These are phyloP conservation scores for Caradrina clavipalpis DNA, from an alignment of 2,888 invertebrate genomes.

Conservation along the genomic window DNA sequence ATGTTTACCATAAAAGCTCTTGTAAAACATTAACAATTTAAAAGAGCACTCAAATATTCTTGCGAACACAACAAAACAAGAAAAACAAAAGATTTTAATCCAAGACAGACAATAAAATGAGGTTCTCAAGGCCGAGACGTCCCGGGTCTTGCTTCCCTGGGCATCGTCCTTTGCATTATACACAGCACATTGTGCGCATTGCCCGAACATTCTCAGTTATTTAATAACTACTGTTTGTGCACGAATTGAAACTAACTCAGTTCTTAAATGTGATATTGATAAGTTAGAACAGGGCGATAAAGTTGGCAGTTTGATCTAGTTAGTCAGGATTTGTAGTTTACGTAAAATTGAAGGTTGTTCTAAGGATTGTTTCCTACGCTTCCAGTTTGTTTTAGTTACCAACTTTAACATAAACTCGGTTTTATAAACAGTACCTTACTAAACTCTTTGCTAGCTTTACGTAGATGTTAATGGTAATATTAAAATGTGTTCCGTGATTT, in stretches of 20 bases:
- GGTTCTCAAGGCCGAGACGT: constrained; percentile 55
- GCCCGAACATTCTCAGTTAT: constrained; percentile 46
- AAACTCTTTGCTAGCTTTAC: neutral
- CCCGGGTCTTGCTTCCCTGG: constrained; percentile 51
- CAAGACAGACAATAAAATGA: constrained; percentile 60
- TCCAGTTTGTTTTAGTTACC: constrained; percentile 1
- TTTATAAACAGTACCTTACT: neutral
- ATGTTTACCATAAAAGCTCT: constrained; percentile 12
- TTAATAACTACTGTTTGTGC: constrained; percentile 47
- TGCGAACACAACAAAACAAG: constrained; percentile 21
- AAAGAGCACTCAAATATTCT: constrained; percentile 30
- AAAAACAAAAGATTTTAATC: constrained; percentile 56
- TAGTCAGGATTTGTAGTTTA: constrained; percentile 20
- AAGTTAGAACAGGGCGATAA: constrained; percentile 14
- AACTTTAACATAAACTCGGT: neutral
- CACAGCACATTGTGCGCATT: constrained; percentile 51
- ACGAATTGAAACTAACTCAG: constrained; percentile 52
- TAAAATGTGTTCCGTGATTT: no score
- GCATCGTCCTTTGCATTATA: constrained; percentile 57
- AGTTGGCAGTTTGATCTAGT: constrained; percentile 9
- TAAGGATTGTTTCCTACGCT: neutral
- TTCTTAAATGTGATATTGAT: constrained; percentile 16
- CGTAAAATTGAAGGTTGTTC: neutral
- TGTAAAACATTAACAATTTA: constrained; percentile 26
- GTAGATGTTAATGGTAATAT: neutral